These are phyloP conservation scores for Brachymystax lenok DNA, from an alignment of 2,797 vertebrate genomes.

Conservation along the genomic window DNA sequence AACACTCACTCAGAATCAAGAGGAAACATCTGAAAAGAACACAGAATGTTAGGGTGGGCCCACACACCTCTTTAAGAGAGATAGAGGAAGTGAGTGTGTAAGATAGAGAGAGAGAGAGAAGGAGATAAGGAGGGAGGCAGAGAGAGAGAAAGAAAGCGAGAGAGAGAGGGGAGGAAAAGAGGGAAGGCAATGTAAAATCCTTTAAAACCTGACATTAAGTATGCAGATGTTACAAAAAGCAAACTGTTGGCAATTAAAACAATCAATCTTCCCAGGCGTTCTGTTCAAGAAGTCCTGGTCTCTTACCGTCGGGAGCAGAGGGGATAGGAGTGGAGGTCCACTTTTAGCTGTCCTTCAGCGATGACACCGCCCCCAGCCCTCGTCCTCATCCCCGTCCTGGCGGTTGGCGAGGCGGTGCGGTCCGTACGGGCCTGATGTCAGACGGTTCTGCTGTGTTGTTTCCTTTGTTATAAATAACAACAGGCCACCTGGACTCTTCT, in stretches of 20 bases:
- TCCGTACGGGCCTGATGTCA: constrained; percentile 87
- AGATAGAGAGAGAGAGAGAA: neutral
- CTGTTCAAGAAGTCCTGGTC: constrained; percentile 94
- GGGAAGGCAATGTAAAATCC: constrained; percentile 79
- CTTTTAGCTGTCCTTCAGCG: constrained; percentile 94
- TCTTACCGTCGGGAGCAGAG: constrained; percentile 73
- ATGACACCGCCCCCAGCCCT: constrained; percentile 75
- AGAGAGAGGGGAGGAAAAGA: constrained; percentile 36
- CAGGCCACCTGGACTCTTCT: constrained; percentile 80
- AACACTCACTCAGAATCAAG: neutral
- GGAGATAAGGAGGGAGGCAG: too few species aligned
- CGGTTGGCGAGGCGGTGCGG: constrained; percentile 51
- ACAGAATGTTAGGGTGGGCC: constrained; percentile 35
- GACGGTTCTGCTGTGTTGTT: constrained; percentile 88
- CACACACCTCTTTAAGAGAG: constrained; percentile 24
- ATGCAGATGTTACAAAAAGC: constrained; percentile 87
- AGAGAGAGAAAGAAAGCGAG: too few species aligned
- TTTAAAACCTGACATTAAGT: constrained; percentile 95
- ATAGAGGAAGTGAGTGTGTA: constrained; percentile 27
- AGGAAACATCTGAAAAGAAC: constrained; percentile 33
- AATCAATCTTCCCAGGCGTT: constrained; percentile 95
- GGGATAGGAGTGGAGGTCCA: constrained; percentile 65
- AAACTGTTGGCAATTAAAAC: constrained; percentile 97
- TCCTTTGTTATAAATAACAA: constrained; percentile 99
- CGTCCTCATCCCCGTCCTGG: constrained; percentile 56